A percentile compares a stretch with the other conserved stretches of the same genome.
Conservation (phyloP, 2,113 vertebrate genomes). For the Hippocampus barbouri region DNA sequence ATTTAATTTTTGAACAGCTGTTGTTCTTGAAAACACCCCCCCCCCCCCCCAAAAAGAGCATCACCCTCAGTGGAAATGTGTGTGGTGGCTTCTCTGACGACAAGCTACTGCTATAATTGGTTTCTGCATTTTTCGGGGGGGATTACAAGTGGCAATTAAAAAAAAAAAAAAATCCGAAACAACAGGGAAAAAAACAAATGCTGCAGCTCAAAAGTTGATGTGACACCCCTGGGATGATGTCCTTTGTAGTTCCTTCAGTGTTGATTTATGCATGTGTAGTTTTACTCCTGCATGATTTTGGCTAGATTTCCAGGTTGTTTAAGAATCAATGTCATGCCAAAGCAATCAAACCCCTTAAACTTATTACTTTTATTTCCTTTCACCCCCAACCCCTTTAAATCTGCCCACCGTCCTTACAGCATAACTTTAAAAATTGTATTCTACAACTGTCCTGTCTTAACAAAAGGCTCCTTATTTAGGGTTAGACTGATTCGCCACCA, state of each 20-base stretch:
- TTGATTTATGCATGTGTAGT: slow-evolving; percentile 64
- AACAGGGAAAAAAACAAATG: slow-evolving; percentile 48
- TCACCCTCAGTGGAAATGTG: slow-evolving; percentile 8
- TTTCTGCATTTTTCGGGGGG: neutral
- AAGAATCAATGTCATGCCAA: slow-evolving; percentile 30
- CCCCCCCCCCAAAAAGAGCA: slow-evolving; percentile 31
- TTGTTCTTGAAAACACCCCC: slow-evolving; percentile 12
- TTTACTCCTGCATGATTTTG: slow-evolving; percentile 57
- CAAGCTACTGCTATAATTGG: neutral
- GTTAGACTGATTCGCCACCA: slow-evolving; percentile 15
- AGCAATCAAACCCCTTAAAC: slow-evolving; percentile 24
- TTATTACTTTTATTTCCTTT: slow-evolving; percentile 26
- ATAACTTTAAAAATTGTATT: slow-evolving; percentile 18
- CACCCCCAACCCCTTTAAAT: slow-evolving; percentile 25
- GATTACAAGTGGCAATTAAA: slow-evolving; percentile 12
- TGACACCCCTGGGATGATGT: slow-evolving; percentile 47
- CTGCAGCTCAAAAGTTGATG: slow-evolving; percentile 49
- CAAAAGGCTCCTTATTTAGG: slow-evolving; percentile 28
- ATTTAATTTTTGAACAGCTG: slow-evolving; percentile 49
- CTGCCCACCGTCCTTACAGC: slow-evolving; percentile 1
- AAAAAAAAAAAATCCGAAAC: neutral
- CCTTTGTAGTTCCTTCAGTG: slow-evolving; percentile 34
- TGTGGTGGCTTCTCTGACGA: neutral
- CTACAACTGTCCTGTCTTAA: slow-evolving; percentile 7
- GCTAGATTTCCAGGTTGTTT: slow-evolving; percentile 23